Evolutionary conservation across 2,888 invertebrate species (phyloP), one percentile per base, ranked within the genome.

Genomic region (Ophonus ardosiacus): DNA sequence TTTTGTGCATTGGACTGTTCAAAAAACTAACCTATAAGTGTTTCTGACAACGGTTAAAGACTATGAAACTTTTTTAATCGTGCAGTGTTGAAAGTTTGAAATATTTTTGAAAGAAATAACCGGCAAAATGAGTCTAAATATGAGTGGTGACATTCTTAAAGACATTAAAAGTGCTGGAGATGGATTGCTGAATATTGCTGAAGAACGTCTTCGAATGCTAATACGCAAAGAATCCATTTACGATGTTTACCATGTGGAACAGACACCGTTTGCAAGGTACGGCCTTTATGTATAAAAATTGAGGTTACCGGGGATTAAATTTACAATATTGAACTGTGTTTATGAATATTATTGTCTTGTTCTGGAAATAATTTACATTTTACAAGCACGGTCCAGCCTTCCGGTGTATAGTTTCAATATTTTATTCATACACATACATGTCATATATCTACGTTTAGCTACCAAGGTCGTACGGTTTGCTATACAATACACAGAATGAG

Each of bases 221-320:
- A 93, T 96, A 91, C 94, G 95, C 89, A 93, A 94, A 90, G 94
- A 95, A 90, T 94, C 95, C 88, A 96, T 96, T 91, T 94, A 95
- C 88, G 94, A 95, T 89, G 94, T 95, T 87, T 96, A 96, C 92
- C 94, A 95, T 91, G 95, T 96, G 89, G 96, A 96, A 92, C 95
- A 96, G 92, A 95, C 95, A 89, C 96, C 96, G 90, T 96, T 96
- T 93, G 96, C 96, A 93, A 96, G 96, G 96, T 96, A 93, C 40
- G 71, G 10, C 71, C 68, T 68, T 31, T 68, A 1, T 0, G 31
- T n/a, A 68, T 68, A 31, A 24, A 38, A 68, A 68, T 68, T 68
- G 13, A 38, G 24, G n/a, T 15, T 68, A 68, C 13, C 6, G 13
- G 13, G 43, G 43, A 68, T 68, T 68, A 7, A n/a, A 68, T 68